A percentile compares a stretch with the other conserved stretches of the same genome.
Conservation (phyloP, 1,140 invertebrate genomes). For the Helicoverpa armigera region DNA sequence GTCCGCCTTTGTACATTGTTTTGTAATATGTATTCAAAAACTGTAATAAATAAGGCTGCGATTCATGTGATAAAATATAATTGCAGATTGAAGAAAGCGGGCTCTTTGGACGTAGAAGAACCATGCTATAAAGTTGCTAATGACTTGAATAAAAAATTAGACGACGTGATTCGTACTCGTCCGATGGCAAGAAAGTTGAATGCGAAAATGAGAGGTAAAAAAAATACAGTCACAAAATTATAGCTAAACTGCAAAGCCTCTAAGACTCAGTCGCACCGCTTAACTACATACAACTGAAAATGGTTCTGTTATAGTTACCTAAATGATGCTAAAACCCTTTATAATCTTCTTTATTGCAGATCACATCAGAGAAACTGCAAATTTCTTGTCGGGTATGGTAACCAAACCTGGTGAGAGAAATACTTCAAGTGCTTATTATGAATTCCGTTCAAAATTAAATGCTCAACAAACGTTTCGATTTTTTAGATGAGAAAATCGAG, state of each 20-base stretch:
- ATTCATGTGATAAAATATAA: conserved; percentile 6
- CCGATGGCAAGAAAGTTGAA: conserved; percentile 72
- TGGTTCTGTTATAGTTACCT: no score
- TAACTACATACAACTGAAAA: no score
- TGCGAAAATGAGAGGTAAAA: conserved; percentile 71
- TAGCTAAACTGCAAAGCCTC: conserved; percentile 2
- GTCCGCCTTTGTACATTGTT: no score
- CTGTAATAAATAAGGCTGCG: neutral
- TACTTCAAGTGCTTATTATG: neutral
- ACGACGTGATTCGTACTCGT: conserved; percentile 68
- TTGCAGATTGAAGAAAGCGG: conserved; percentile 67
- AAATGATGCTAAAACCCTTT: no score
- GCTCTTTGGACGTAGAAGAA: conserved; percentile 55
- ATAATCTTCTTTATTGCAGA: conserved; percentile 55
- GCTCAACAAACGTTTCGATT: conserved; percentile 18
- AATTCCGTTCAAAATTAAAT: neutral
- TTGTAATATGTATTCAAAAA: no score
- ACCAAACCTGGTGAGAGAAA: conserved; percentile 69
- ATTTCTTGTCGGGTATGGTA: conserved; percentile 70
- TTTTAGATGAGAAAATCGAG: conserved; percentile 72
- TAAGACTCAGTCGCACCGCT: no score
- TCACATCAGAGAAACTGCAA: conserved; percentile 67
- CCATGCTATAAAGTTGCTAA: conserved; percentile 62
- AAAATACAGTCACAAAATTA: neutral
- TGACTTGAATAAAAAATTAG: conserved; percentile 66